Evolutionary conservation across 1,140 invertebrate genomes (phyloP).

Genomic region (Calephelis nemesis): DNA sequence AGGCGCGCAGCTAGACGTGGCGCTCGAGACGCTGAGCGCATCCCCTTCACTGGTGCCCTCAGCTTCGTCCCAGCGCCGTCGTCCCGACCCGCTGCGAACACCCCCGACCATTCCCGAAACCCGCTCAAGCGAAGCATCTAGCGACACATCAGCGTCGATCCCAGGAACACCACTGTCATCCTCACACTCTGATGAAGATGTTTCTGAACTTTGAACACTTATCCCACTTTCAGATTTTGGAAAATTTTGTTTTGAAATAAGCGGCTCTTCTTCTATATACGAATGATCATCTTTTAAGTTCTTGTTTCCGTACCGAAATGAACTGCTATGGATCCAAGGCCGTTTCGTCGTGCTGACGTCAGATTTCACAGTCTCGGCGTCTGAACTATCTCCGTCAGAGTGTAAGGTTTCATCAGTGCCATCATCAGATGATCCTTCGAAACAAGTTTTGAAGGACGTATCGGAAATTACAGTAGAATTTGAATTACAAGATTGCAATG

Average conservation of each 20-base stretch:
- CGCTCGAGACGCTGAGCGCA: conserved; percentile 67
- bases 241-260: conserved; percentile 2
- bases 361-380: conserved; percentile 67
- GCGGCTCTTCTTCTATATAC: conserved; percentile 45
- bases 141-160: conserved; percentile 56
- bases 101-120: conserved; percentile 55
- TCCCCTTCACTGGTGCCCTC: conserved; percentile 68
- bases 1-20: conserved; percentile 67
- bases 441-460: conserved; percentile 63
- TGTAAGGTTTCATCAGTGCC: conserved; percentile 62
- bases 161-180: conserved; percentile 63
- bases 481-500: conserved; percentile 63
- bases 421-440: conserved; percentile 65
- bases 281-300: conserved; percentile 39
- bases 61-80: conserved; percentile 68
- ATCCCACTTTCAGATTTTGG: conserved; percentile 65
- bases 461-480: conserved; percentile 67
- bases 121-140: conserved; percentile 75
- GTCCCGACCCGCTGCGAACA: conserved; percentile 76
- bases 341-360: conserved; percentile 60
- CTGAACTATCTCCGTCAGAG: conserved; percentile 61
- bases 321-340: conserved; percentile 68
- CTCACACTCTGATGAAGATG: conserved; percentile 56
- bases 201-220: conserved; percentile 51
- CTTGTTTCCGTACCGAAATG: conserved; percentile 57